phyloP scores from a whole-genome alignment of 2,888 invertebrate species.

The Conchocele bisecta region DNA sequence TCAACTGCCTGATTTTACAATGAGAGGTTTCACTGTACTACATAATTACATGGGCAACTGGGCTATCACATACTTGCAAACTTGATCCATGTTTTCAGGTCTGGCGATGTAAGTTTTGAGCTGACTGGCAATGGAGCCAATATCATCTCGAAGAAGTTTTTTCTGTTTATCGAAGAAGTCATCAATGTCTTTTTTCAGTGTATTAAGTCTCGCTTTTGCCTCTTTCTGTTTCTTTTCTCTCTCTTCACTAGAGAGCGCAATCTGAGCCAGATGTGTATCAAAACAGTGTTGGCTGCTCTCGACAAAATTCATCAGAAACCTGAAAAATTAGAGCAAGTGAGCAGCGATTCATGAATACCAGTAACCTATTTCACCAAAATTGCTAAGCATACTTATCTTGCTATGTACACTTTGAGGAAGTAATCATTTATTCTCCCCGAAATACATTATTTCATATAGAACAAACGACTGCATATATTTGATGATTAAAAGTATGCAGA shows the following conservation, averaged over 20 bases:
- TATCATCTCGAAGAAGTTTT: conserved; percentile 23
- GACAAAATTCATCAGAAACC: conserved; percentile 34
- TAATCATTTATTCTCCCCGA: too few relatives aligned
- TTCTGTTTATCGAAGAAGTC: conserved; percentile 58
- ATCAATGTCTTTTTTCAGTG: conserved; percentile 31
- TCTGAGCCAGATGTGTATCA: conserved; percentile 30
- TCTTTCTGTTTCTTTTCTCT: conserved; percentile 18
- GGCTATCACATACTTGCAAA: conserved; percentile 49
- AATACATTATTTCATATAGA: too few relatives aligned
- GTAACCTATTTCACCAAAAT: too few relatives aligned
- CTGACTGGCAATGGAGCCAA: conserved; percentile 40
- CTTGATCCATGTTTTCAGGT: conserved; percentile 22
- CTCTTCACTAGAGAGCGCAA: conserved; percentile 21
- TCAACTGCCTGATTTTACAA: too few relatives aligned
- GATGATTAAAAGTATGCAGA: too few relatives aligned
- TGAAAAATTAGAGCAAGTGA: conserved; percentile 10
- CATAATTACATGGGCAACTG: too few relatives aligned
- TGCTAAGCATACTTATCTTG: too few relatives aligned
- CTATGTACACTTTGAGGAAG: too few relatives aligned
- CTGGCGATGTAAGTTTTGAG: conserved; percentile 37
- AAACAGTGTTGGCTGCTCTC: conserved; percentile 32
- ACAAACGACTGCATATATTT: too few relatives aligned
- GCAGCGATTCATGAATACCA: neutral
- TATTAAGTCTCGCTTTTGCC: conserved; percentile 23
- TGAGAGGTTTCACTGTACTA: too few relatives aligned